These are phyloP conservation scores for Lysandra bellargus DNA, from an alignment of 2,888 invertebrate genomes.

Conservation along the genomic window DNA sequence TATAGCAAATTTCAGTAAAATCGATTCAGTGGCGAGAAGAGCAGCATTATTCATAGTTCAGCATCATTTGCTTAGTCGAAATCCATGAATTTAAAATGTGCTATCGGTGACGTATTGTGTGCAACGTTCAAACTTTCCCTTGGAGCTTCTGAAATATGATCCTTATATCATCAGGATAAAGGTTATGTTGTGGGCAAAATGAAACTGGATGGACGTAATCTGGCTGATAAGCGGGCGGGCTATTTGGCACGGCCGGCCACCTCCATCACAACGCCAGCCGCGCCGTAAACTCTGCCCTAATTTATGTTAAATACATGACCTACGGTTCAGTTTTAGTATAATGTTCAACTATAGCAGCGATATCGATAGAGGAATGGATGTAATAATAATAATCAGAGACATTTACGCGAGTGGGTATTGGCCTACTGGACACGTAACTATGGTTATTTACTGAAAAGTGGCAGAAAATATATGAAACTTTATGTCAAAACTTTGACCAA, in stretches of 20 bases:
- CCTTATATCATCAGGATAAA: neutral
- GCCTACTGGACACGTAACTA: no score
- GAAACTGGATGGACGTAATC: constrained; percentile 56
- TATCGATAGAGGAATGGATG: neutral
- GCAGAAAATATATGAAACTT: no score
- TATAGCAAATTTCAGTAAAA: no score
- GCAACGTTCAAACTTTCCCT: constrained; percentile 31
- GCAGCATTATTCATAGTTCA: neutral
- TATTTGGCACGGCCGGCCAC: constrained; percentile 68
- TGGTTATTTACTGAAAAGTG: no score
- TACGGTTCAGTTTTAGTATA: constrained; percentile 8
- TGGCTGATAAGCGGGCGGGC: constrained; percentile 73
- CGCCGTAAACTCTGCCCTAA: constrained; percentile 64
- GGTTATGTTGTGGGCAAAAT: neutral
- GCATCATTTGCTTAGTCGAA: constrained; percentile 42
- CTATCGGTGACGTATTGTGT: constrained; percentile 46
- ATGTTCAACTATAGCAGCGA: neutral
- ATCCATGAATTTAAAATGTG: constrained; percentile 52
- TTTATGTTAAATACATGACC: constrained; percentile 59
- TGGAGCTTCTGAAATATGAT: neutral
- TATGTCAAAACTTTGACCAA: no score
- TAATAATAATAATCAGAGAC: no score
- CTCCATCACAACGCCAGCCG: constrained; percentile 60
- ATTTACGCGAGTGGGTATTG: no score
- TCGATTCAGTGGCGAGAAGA: neutral